Conservation (phyloP, 2,797 vertebrate genomes). For the Champsocephalus esox region DNA sequence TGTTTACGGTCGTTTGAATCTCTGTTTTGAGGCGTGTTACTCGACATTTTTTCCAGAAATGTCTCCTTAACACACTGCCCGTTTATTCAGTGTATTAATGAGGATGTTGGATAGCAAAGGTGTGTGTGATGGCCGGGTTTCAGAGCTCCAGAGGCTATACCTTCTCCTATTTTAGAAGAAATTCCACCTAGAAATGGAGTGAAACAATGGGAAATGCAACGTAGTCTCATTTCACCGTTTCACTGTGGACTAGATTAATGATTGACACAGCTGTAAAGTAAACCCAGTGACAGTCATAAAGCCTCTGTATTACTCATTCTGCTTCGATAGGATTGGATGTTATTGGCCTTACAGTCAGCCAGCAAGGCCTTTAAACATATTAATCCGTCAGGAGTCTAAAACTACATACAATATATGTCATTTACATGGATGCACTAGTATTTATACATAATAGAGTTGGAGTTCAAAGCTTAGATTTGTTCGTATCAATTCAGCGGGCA, state of each 20-base stretch:
- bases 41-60: too few relatives aligned
- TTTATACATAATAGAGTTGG: not conserved
- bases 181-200: not conserved
- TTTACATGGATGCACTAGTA: not conserved
- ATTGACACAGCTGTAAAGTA: conserved; percentile 6
- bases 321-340: too few relatives aligned
- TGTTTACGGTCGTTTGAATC: too few relatives aligned
- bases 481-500: not conserved
- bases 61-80: too few relatives aligned
- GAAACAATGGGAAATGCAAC: not conserved
- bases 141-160: too few relatives aligned
- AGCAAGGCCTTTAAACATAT: too few relatives aligned
- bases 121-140: too few relatives aligned
- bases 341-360: too few relatives aligned
- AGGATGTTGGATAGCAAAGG: too few relatives aligned
- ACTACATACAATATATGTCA: not conserved
- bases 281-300: not conserved
- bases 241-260: not conserved
- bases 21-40: too few relatives aligned
- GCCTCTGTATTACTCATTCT: not conserved
- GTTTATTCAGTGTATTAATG: too few relatives aligned
- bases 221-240: not conserved
- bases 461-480: not conserved
- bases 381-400: not conserved
- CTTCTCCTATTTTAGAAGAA: too few relatives aligned